Base-by-base conservation (phyloP, 2,888 invertebrate species). In the Leucoma salicis region DNA sequence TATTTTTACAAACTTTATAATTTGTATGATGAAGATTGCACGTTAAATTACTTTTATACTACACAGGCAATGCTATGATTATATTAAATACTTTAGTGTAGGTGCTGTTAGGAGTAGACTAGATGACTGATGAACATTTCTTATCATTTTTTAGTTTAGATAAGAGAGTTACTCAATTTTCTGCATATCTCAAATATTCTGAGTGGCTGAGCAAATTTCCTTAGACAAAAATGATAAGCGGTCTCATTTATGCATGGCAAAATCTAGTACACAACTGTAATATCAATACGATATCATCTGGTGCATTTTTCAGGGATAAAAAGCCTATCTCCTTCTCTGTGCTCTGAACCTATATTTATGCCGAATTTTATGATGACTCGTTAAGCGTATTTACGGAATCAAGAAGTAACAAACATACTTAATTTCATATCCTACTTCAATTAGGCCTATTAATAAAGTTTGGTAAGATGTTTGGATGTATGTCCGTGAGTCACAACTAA, bases 31-130 rank as follows among this genome's bases (percentile, higher is more conserved):
- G n/a, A n/a, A n/a, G n/a, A n/a, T n/a, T n/a, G n/a, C n/a, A n/a
- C n/a, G n/a, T n/a, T n/a, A n/a, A 67, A 54, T 50, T 57, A 60
- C 57, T 55, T 61, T n/a, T n/a, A n/a, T n/a, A 39, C 38, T n/a
- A 49, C 62, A 71, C 66, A 75, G n/a, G n/a, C n/a, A n/a, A n/a
- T n/a, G n/a, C 43, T 16, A 1, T 27, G 27, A n/a, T n/a, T 29
- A 29, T 13, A 29, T 31, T 31, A 16, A 15, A 15, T 18, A 18
- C 18, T 18, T 18, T 5, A 13, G 13, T 10, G 29, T 29, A 29
- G n/a, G 31, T 14, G 11, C 35, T 45, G 21, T 40, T 35, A 24
- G 35, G 40, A 49, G 39, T 37, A 31, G 27, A 31, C 33, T 37
- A 13, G 11, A 35, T 27, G 39, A 39, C 44, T 45, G 36, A 45